phyloP scores from a whole-genome alignment of 2,113 vertebrate genomes.

The Gopherus evgoodei region DNA sequence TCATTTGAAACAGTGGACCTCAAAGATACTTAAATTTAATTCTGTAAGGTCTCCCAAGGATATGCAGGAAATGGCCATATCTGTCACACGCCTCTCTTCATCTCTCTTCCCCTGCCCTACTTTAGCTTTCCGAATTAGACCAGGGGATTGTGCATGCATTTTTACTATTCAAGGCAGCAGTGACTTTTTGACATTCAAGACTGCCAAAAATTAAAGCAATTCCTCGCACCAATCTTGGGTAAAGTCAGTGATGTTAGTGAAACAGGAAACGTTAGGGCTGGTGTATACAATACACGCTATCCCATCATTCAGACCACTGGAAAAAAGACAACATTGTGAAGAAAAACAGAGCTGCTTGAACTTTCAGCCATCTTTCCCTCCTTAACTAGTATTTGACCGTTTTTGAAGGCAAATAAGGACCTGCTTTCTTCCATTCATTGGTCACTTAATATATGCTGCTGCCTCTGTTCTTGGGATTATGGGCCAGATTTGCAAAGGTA shows the following conservation, averaged over 20 bases:
- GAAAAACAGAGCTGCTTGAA: accelerated
- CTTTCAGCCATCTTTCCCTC: accelerated
- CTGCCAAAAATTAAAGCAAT: background rate
- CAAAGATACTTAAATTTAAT: background rate
- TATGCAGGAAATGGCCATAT: background rate
- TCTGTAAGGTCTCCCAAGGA: accelerated
- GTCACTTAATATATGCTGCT: accelerated
- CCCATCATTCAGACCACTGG: background rate
- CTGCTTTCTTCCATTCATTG: accelerated
- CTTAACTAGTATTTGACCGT: accelerated
- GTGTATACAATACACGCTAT: too few species aligned
- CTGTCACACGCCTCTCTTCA: background rate
- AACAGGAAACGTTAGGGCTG: background rate
- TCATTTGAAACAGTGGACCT: background rate
- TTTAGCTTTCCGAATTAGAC: accelerated
- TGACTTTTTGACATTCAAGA: accelerated
- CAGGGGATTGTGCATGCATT: background rate
- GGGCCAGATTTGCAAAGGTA: accelerated
- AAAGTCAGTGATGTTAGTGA: background rate
- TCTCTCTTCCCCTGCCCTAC: background rate
- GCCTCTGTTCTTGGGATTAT: accelerated
- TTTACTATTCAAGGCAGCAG: background rate
- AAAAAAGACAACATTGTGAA: background rate
- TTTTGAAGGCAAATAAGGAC: background rate
- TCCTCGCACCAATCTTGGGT: background rate